Conservation (phyloP, 2,797 vertebrate genomes). For the Poeciliopsis infans region DNA sequence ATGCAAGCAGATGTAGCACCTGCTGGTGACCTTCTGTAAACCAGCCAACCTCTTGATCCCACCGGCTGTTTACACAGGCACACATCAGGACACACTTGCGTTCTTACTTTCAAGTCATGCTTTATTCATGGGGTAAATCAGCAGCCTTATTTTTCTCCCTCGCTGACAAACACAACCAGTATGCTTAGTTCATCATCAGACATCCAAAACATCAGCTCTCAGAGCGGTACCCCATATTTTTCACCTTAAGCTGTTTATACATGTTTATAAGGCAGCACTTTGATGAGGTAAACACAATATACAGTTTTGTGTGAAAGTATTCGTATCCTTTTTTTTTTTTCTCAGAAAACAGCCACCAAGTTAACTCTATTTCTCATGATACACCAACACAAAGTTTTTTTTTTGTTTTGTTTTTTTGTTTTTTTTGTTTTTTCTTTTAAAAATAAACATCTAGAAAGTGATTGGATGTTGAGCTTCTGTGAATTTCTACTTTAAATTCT, state of each 20-base stretch:
- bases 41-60: conserved; percentile 53
- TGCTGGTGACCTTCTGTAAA: conserved; percentile 66
- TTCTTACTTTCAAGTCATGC: conserved; percentile 54
- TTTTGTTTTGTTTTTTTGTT: neutral
- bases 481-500: neutral
- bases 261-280: conserved; percentile 14
- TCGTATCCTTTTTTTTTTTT: neutral
- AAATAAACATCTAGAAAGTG: neutral
- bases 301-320: neutral
- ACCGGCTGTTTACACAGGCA: conserved; percentile 52
- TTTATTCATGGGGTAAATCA: conserved; percentile 66
- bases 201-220: conserved; percentile 23
- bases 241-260: neutral
- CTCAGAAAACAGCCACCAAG: neutral
- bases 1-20: conserved; percentile 42
- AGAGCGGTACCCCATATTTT: neutral
- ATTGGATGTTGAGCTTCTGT: neutral
- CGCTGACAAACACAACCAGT: conserved; percentile 14
- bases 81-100: conserved; percentile 55
- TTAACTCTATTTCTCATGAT: neutral
- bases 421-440: neutral
- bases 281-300: conserved; percentile 19
- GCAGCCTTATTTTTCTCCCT: conserved; percentile 1
- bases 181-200: conserved; percentile 13
- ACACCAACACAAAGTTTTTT: neutral